Conservation (phyloP, 1,140 invertebrate species). For the Drosophila murphyi region DNA sequence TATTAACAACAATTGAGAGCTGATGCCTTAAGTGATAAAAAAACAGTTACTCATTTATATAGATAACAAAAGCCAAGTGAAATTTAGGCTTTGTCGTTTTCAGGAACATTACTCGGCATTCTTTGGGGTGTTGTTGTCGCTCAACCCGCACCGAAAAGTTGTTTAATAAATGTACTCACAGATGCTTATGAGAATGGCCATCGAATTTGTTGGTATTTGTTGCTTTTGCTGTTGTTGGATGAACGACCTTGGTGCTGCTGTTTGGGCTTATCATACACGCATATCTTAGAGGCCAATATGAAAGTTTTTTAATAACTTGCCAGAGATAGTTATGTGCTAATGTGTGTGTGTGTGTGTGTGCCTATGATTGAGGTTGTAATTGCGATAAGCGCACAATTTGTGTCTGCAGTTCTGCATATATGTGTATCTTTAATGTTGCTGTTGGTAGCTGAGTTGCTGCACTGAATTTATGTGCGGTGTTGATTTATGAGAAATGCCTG, state of each 20-base stretch:
- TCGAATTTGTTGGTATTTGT: constrained; percentile 39
- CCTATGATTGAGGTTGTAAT: constrained; percentile 29
- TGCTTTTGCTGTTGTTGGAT: neutral
- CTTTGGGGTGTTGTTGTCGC: constrained; percentile 1
- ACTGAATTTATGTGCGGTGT: constrained; percentile 46
- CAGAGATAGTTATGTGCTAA: neutral
- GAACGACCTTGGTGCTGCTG: constrained; percentile 35
- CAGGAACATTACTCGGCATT: constrained; percentile 34
- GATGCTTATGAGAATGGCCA: constrained; percentile 54
- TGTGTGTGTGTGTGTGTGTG: neutral
- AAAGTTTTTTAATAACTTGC: constrained; percentile 51
- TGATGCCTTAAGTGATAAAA: neutral
- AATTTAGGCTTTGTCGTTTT: constrained; percentile 20
- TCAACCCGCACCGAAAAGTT: constrained; percentile 56
- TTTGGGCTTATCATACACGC: constrained; percentile 13
- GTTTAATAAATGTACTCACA: constrained; percentile 81
- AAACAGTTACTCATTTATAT: neutral
- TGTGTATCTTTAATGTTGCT: constrained; percentile 37
- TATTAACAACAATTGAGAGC: neutral
- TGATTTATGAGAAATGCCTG: constrained; percentile 71
- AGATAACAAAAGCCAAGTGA: neutral
- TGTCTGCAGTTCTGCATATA: constrained; percentile 45
- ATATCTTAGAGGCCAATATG: constrained; percentile 17
- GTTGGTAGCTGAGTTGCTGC: constrained; percentile 19
- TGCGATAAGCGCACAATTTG: constrained; percentile 56